A percentile compares a stretch with the other conserved stretches of the same genome.
These are phyloP conservation scores for Beroe forskalii DNA, from an alignment of 37 sponge, comb jelly and placozoan genomes.

Conservation along the genomic window DNA sequence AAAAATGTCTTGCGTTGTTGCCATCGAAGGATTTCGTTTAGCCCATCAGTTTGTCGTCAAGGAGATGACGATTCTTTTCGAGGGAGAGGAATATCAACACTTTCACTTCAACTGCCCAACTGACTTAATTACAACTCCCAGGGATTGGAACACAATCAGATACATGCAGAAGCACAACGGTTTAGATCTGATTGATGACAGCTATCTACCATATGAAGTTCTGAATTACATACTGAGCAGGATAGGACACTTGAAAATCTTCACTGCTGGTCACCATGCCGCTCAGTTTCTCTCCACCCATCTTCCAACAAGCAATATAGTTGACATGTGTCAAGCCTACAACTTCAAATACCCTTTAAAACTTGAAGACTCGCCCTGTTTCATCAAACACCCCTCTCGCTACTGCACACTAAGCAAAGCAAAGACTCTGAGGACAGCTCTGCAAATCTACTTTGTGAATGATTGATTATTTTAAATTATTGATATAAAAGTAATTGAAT, in stretches of 20 bases:
- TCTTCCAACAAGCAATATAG: neutral
- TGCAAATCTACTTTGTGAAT: conserved; percentile 7
- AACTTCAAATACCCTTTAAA: conserved; percentile 12
- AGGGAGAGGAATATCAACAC: conserved; percentile 2
- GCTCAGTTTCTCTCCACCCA: neutral
- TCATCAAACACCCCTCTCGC: neutral
- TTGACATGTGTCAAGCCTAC: conserved; percentile 22
- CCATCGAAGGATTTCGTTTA: conserved; percentile 21
- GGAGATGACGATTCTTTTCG: conserved; percentile 31
- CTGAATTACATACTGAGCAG: neutral
- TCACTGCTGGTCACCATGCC: conserved; percentile 21
- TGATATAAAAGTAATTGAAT: neutral
- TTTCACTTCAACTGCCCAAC: conserved; percentile 54
- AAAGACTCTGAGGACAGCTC: neutral
- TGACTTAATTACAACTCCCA: conserved; percentile 15
- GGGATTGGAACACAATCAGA: conserved; percentile 44
- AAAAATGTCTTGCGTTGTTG: conserved; percentile 50
- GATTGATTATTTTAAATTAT: neutral
- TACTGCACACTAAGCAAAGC: conserved; percentile 34
- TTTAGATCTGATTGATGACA: conserved; percentile 11
- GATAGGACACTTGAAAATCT: neutral
- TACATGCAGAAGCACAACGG: conserved; percentile 24
- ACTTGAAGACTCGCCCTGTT: neutral
- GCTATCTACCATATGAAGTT: conserved; percentile 40
- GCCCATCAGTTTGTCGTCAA: conserved; percentile 21